These are phyloP conservation scores for Phaethon lepturus DNA, from an alignment of 2,113 vertebrate species.

Conservation along the genomic window DNA sequence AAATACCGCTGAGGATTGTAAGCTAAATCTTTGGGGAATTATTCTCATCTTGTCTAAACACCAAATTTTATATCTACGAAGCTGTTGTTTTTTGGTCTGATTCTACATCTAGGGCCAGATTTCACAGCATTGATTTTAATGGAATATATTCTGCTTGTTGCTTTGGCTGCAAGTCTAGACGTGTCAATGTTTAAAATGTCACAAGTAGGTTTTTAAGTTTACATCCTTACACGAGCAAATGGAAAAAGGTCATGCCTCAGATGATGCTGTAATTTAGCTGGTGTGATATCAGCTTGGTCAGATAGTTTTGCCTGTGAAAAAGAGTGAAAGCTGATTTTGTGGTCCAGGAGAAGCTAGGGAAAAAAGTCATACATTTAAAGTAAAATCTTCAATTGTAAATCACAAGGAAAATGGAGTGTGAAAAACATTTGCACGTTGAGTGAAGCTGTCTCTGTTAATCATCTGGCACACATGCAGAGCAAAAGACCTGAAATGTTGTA, in stretches of 20 bases:
- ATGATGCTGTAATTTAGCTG: neutral
- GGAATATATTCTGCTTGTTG: neutral
- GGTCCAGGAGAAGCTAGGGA: neutral
- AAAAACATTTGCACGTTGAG: neutral
- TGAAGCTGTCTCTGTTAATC: neutral
- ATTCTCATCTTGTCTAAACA: neutral
- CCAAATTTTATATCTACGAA: neutral
- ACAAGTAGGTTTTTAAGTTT: neutral
- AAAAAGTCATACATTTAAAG: neutral
- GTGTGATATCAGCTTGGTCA: neutral
- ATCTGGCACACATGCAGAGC: neutral
- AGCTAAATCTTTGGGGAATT: neutral
- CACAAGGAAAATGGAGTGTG: neutral
- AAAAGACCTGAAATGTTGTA: neutral
- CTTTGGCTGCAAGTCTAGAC: neutral
- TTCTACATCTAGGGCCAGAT: neutral
- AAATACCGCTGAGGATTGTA: neutral
- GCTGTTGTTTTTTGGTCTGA: neutral
- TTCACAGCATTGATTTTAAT: neutral
- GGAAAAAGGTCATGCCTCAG: neutral
- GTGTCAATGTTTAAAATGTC: neutral
- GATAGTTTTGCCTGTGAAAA: neutral
- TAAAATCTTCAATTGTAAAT: neutral
- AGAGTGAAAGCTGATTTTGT: neutral
- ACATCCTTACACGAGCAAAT: neutral